phyloP scores from a whole-genome alignment of 1,140 invertebrate genomes.

The Myzus persicae region DNA sequence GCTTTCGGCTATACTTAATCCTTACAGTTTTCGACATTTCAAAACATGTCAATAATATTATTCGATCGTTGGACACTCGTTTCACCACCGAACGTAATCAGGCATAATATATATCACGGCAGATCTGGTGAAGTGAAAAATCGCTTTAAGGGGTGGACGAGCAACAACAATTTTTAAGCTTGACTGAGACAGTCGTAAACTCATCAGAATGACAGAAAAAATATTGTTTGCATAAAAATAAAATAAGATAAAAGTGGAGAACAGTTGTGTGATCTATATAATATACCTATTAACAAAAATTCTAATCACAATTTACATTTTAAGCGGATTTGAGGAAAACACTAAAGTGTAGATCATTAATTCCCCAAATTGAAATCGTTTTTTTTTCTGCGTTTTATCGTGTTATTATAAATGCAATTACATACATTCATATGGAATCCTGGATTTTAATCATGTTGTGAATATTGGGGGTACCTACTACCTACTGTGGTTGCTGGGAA shows the following conservation, averaged over 20 bases:
- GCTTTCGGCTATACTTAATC: background rate
- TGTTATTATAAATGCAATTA: background rate
- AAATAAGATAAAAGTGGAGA: background rate
- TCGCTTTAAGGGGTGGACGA: background rate
- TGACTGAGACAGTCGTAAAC: background rate
- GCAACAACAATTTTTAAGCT: background rate
- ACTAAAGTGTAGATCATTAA: background rate
- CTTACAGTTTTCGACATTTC: background rate
- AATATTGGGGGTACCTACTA: background rate
- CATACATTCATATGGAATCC: background rate
- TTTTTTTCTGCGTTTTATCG: background rate
- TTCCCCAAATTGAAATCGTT: background rate
- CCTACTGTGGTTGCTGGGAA: background rate
- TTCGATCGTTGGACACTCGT: background rate
- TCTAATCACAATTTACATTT: background rate
- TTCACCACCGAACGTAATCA: background rate
- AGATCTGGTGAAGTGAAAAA: background rate
- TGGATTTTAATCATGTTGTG: background rate
- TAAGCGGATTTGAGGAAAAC: background rate
- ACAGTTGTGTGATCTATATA: background rate
- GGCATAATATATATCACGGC: background rate
- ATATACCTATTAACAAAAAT: background rate
- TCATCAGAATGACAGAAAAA: background rate
- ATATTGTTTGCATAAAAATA: background rate
- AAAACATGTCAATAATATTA: background rate